Evolutionary conservation across 2,888 invertebrate genomes (phyloP).

Genomic region (Acleris literana): DNA sequence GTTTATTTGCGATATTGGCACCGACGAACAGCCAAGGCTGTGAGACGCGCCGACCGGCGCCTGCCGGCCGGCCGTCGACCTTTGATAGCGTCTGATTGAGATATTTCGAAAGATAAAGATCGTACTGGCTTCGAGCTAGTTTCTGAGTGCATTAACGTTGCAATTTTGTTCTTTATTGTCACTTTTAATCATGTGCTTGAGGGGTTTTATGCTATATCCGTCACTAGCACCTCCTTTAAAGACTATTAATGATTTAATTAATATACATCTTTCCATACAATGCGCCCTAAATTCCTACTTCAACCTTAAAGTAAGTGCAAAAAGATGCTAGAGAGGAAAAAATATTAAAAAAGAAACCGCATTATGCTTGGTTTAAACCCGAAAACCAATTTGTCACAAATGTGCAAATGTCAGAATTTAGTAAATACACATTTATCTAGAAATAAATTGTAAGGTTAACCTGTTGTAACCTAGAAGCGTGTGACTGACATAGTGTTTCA

Average conservation of each 20-base stretch:
- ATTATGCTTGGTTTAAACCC: too few species aligned
- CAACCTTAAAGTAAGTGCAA: too few species aligned
- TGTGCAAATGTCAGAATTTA: too few species aligned
- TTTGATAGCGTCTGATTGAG: slow-evolving; percentile 48
- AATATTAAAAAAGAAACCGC: too few species aligned
- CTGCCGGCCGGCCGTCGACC: slow-evolving; percentile 66
- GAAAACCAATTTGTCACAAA: too few species aligned
- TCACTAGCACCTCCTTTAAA: too few species aligned
- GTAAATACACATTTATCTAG: slow-evolving; percentile 16
- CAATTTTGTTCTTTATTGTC: not conserved
- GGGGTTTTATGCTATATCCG: not conserved
- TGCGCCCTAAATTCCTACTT: too few species aligned
- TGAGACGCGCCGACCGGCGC: slow-evolving; percentile 58
- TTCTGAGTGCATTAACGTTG: slow-evolving; percentile 2
- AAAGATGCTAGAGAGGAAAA: too few species aligned
- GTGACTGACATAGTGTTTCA: slow-evolving; percentile 59
- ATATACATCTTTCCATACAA: too few species aligned
- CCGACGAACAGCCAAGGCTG: slow-evolving; percentile 69
- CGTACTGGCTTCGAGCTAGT: slow-evolving; percentile 4
- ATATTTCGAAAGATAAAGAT: slow-evolving; percentile 28
- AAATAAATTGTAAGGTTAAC: slow-evolving; percentile 34
- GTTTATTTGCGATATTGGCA: slow-evolving; percentile 83
- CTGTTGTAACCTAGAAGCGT: slow-evolving; percentile 60
- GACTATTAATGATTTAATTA: too few species aligned
- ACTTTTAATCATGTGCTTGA: not conserved